Conservation (phyloP, 2,888 invertebrate species). For the Crematogaster levior region DNA sequence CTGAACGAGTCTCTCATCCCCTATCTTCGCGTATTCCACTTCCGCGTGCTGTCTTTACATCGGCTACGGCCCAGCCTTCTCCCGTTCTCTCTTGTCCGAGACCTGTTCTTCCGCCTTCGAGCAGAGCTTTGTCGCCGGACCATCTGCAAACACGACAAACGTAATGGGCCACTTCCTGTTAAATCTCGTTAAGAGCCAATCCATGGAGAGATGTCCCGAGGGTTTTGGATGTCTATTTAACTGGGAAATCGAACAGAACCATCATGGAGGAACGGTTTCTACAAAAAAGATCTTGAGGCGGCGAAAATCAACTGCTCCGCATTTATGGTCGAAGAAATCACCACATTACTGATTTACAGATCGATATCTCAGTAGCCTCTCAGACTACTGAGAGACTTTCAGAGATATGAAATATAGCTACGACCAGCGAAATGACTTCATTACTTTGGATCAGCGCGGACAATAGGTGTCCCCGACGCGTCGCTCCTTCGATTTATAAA, state of each 20-base stretch:
- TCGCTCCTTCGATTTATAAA: conserved; percentile 27
- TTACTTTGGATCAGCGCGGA: conserved; percentile 9
- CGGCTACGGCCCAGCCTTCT: conserved; percentile 11
- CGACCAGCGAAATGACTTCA: background rate
- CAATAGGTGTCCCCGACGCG: background rate
- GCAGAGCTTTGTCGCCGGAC: conserved; percentile 29
- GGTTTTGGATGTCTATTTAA: conserved; percentile 16
- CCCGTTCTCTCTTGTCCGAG: conserved; percentile 21
- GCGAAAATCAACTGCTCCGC: background rate
- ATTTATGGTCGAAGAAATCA: background rate
- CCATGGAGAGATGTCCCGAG: conserved; percentile 25
- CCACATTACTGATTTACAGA: background rate
- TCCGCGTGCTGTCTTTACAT: conserved; percentile 36
- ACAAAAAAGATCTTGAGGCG: background rate
- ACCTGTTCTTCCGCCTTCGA: conserved; percentile 22
- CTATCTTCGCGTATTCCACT: background rate
- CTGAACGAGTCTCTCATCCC: background rate
- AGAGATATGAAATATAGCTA: conserved; percentile 12
- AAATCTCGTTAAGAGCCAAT: conserved; percentile 61
- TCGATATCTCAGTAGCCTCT: background rate
- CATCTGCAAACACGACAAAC: conserved; percentile 54
- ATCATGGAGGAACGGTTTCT: background rate
- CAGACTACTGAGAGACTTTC: too few species aligned
- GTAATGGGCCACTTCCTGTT: conserved; percentile 52
- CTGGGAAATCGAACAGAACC: background rate